A percentile compares a stretch with the other conserved stretches of the same genome.
Evolutionary conservation across 2,797 vertebrate genomes (phyloP).

Genomic region (Danio aesculapii): DNA sequence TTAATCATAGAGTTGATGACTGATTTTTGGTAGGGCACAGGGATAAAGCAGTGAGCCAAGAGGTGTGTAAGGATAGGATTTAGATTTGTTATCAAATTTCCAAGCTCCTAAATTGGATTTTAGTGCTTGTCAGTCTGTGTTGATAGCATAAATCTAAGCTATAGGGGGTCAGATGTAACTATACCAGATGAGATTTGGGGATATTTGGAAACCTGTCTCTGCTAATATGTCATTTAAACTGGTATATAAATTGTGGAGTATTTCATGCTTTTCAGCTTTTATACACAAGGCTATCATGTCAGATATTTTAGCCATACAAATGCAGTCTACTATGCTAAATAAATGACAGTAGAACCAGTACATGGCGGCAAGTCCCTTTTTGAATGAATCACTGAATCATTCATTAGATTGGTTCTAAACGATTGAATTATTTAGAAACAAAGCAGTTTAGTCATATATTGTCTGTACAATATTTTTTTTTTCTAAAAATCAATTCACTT

Average conservation of each 20-base stretch:
- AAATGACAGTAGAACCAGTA: neutral
- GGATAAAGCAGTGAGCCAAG: slow-evolving; percentile 4
- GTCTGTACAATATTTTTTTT: too few species aligned
- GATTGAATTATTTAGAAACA: too few species aligned
- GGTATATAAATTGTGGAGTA: neutral
- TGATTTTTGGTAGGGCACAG: neutral
- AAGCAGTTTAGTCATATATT: too few species aligned
- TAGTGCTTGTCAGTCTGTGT: neutral
- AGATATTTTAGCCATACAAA: neutral
- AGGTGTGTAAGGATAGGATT: neutral
- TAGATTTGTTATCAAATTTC: neutral
- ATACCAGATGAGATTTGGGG: neutral
- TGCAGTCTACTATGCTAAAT: neutral
- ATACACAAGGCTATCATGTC: neutral
- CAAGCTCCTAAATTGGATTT: slow-evolving; percentile 2
- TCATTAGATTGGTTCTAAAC: neutral
- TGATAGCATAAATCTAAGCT: neutral
- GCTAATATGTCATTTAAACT: neutral
- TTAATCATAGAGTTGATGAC: neutral
- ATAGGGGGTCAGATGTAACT: neutral
- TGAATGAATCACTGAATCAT: neutral
- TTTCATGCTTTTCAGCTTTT: neutral
- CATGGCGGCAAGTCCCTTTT: neutral
- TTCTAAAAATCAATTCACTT: too few species aligned
- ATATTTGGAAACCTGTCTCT: neutral